Conservation (phyloP, 2,113 vertebrate species). For the Cisticola juncidis region DNA sequence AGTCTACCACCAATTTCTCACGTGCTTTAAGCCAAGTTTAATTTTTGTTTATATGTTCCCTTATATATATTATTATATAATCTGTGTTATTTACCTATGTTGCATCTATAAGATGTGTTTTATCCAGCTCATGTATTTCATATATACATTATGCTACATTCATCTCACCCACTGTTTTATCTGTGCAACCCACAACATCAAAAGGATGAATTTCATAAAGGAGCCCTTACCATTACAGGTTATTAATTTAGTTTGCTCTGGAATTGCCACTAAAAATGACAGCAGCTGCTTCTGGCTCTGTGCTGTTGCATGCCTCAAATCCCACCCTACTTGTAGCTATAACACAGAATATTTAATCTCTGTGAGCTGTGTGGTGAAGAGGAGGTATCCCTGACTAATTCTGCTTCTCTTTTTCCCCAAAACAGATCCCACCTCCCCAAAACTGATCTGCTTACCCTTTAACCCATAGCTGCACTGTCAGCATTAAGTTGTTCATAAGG, state of each 20-base stretch:
- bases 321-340: neutral
- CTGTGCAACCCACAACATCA: neutral
- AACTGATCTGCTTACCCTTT: neutral
- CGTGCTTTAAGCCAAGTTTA: neutral
- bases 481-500: neutral
- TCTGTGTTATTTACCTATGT: neutral
- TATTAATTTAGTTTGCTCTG: neutral
- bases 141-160: neutral
- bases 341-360: neutral
- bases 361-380: neutral
- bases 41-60: neutral
- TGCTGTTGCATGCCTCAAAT: neutral
- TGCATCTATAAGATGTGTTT: neutral
- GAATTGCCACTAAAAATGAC: neutral
- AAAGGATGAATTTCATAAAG: neutral
- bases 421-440: neutral
- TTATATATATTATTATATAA: neutral
- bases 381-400: neutral
- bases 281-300: constrained; percentile 6
- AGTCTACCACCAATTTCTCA: neutral
- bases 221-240: neutral
- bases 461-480: neutral
- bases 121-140: neutral
- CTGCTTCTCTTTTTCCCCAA: neutral
- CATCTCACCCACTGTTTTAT: neutral